Conservation (phyloP, 2,888 invertebrate genomes). For the Apodemia mormo region DNA sequence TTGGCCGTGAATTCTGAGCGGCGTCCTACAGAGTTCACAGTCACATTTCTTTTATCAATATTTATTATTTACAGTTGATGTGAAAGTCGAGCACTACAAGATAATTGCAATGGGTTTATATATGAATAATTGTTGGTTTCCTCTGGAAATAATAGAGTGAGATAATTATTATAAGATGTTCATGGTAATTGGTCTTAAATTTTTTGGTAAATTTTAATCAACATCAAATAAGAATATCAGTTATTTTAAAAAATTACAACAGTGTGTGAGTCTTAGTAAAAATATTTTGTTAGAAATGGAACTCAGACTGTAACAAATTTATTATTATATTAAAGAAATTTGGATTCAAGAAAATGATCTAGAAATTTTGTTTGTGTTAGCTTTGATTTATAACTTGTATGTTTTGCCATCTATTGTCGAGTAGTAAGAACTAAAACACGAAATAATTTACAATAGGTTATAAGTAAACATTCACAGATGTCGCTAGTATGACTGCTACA, state of each 20-base stretch:
- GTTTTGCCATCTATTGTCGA: conserved; percentile 47
- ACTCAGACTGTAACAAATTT: not conserved
- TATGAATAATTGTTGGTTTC: not conserved
- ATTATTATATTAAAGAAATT: not conserved
- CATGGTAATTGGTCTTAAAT: not conserved
- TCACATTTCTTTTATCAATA: conserved; percentile 41
- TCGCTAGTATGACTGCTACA: not conserved
- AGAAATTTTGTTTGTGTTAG: not conserved
- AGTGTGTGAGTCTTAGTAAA: not conserved
- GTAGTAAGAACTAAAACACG: conserved; percentile 39
- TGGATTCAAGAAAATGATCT: not conserved
- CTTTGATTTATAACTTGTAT: too few relatives aligned
- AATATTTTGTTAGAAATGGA: not conserved
- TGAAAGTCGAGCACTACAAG: conserved; percentile 11
- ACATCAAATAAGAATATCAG: not conserved
- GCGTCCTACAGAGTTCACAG: conserved; percentile 59
- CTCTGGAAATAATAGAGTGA: not conserved
- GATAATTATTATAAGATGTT: not conserved
- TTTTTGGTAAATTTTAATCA: not conserved
- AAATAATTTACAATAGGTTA: not conserved
- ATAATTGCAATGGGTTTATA: not conserved
- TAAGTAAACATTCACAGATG: not conserved
- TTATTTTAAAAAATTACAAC: not conserved
- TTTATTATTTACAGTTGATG: not conserved
- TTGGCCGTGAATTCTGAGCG: conserved; percentile 55